Evolutionary conservation across 2,888 invertebrate genomes (phyloP), one percentile per base, ranked within the genome.

Genomic region (Neocrepidodera transversa): DNA sequence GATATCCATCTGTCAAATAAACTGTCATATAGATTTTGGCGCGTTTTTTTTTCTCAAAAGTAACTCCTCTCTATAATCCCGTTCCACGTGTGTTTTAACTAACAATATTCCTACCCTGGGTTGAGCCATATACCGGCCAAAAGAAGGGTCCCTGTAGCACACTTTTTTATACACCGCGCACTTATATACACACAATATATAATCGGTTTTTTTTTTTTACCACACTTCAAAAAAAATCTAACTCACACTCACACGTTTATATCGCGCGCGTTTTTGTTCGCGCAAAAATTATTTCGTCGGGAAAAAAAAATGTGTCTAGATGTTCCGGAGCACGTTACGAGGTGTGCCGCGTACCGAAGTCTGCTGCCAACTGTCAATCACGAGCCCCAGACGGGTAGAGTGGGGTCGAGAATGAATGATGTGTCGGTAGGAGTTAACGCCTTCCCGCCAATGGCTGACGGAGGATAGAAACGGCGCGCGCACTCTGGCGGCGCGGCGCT

Each of bases 71-170:
- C n/a, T n/a, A n/a, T n/a, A n/a, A n/a, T n/a, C n/a, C n/a, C n/a
- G n/a, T n/a, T n/a, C n/a, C n/a, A n/a, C n/a, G n/a, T n/a, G n/a
- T n/a, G n/a, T n/a, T n/a, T n/a, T 65, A 55, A 51, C 17, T 35
- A 50, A 14, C 16, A 40, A n/a, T 68, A 80, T 81, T 86, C 89
- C 84, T 89, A 91, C 91, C 90, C 91, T 88, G 87, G 91, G 90
- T 88, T 91, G 91, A 87, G 91, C 91, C 91, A 91, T 91, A 87
- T 86, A 88, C 86, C 69, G 71, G 26, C 26, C 11, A 28, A 17
- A 23, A 26, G 23, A 14, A 13, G 14, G 14, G 28, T 68, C 64
- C 65, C 57, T 62, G n/a, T n/a, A n/a, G n/a, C n/a, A 57, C 62
- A 63, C 68, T 66, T 70, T n/a, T n/a, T n/a, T n/a, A n/a, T 71